Percentiles rank a stretch among this genome's conserved stretches.
Evolutionary conservation across 2,797 vertebrate species (phyloP).

Genomic region (Martes flavigula): DNA sequence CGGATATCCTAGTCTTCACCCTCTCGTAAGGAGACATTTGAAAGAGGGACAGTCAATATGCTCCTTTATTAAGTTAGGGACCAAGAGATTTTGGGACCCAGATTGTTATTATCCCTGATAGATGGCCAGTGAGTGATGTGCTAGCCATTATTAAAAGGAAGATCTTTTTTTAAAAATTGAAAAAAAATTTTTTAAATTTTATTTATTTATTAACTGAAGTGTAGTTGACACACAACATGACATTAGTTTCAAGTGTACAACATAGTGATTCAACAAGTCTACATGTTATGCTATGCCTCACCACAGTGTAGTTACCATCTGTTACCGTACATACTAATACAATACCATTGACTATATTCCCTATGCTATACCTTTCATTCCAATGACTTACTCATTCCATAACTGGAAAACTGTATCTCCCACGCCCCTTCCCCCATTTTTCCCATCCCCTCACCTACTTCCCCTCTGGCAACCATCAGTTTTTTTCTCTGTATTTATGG

Average conservation of each 20-base stretch:
- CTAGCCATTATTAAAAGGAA: neutral
- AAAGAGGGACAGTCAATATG: neutral
- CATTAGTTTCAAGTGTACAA: neutral
- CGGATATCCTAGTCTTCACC: neutral
- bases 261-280: neutral
- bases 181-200: neutral
- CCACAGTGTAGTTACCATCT: neutral
- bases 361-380: neutral
- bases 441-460: neutral
- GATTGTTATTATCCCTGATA: neutral
- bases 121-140: neutral
- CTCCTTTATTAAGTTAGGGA: neutral
- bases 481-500: neutral
- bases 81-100: neutral
- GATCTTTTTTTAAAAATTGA: neutral
- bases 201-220: neutral
- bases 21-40: neutral
- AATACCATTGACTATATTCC: neutral
- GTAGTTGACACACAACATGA: neutral
- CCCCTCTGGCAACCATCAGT: neutral
- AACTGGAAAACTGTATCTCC: neutral
- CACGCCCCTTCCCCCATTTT: neutral
- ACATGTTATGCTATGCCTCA: neutral
- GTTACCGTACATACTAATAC: neutral
- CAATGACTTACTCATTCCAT: neutral